A percentile compares a stretch with the other conserved stretches of the same genome.
Conservation (phyloP, 2,113 vertebrate genomes). For the Perca fluviatilis region DNA sequence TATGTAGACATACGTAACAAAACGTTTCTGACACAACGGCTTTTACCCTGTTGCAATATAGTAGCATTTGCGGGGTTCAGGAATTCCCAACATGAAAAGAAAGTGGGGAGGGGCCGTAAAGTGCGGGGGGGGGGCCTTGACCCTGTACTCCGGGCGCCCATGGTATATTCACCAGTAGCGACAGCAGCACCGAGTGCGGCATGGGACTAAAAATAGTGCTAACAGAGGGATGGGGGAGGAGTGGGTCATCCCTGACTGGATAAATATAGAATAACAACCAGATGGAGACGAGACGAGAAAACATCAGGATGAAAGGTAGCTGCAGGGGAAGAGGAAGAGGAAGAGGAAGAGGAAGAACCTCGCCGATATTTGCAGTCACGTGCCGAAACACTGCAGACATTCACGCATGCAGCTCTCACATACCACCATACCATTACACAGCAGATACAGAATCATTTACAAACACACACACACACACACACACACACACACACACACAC, state of each 20-base stretch:
- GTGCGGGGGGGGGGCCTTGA: too few relatives aligned
- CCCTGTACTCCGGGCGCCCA: too few relatives aligned
- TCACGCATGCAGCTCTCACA: not conserved
- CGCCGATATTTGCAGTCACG: constrained; percentile 47
- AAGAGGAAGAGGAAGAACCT: constrained; percentile 16
- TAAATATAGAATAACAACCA: constrained; percentile 74
- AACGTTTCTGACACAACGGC: too few relatives aligned
- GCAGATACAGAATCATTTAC: not conserved
- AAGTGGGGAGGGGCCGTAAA: too few relatives aligned
- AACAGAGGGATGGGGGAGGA: constrained; percentile 42
- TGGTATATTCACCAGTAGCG: not conserved
- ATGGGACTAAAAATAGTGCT: constrained; percentile 70
- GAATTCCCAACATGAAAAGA: too few relatives aligned
- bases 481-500: too few relatives aligned
- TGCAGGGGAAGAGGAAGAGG: constrained; percentile 28
- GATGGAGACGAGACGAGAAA: constrained; percentile 64
- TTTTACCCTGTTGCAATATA: too few relatives aligned
- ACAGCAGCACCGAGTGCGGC: constrained; percentile 14
- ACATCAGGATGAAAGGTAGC: constrained; percentile 51
- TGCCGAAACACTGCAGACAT: constrained; percentile 22
- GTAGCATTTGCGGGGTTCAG: too few relatives aligned
- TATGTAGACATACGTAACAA: too few relatives aligned
- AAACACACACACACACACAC: too few relatives aligned
- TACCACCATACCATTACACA: not conserved
- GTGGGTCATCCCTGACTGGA: constrained; percentile 60